Percentiles rank a stretch among this genome's conserved stretches.
phyloP scores from a whole-genome alignment of 2,797 vertebrate genomes.

The Enteromius paludinosus region DNA sequence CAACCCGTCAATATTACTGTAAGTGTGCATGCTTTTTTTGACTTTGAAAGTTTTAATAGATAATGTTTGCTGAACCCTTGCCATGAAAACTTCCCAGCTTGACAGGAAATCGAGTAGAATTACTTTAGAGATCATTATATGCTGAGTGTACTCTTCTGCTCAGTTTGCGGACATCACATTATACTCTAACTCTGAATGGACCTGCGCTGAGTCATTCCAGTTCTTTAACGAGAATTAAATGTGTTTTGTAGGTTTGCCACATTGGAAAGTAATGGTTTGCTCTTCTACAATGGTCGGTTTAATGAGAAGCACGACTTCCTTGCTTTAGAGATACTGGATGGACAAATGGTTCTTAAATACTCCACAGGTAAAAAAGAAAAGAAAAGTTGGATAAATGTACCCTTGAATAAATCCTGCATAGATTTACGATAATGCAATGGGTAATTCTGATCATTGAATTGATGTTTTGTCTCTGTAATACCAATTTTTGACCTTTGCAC shows the following conservation, averaged over 20 bases:
- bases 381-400: conserved; percentile 19
- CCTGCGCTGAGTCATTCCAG: background rate
- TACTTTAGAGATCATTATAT: conserved; percentile 7
- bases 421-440: background rate
- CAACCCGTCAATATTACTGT: background rate
- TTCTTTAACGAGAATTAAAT: conserved; percentile 32
- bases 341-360: conserved; percentile 94
- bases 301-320: conserved; percentile 98
- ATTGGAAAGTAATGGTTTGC: conserved; percentile 86
- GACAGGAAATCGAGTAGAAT: background rate
- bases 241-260: conserved; percentile 88
- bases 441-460: background rate
- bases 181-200: conserved; percentile 24
- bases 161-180: background rate
- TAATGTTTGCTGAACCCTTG: background rate
- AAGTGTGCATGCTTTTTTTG: background rate
- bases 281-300: conserved; percentile 96
- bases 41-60: background rate
- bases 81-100: background rate
- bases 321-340: conserved; percentile 91
- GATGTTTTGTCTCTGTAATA: conserved; percentile 22
- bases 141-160: conserved; percentile 3
- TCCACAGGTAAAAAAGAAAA: conserved; percentile 86
- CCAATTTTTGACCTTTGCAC: conserved; percentile 29
- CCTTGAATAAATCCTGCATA: background rate